Conservation (phyloP, 1,140 invertebrate genomes). For the Caenorhabditis inopinata region DNA sequence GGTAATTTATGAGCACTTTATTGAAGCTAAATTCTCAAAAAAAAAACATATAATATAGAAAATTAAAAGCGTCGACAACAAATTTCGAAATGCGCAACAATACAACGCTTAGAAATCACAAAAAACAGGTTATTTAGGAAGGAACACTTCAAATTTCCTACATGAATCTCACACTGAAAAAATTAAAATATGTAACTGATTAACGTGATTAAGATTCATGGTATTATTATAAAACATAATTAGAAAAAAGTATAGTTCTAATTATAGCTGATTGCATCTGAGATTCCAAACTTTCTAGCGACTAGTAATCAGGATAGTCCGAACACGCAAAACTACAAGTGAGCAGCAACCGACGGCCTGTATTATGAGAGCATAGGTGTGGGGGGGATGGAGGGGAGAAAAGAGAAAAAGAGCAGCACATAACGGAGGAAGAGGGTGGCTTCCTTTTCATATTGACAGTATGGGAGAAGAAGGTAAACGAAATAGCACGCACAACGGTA, state of each 20-base stretch:
- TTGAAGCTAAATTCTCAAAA: too few relatives aligned
- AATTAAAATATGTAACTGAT: too few relatives aligned
- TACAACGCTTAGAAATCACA: too few relatives aligned
- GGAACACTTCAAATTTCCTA: too few relatives aligned
- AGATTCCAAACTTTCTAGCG: not conserved
- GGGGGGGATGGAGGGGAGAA: not conserved
- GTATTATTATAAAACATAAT: not conserved
- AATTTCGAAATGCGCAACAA: too few relatives aligned
- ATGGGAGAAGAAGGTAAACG: slow-evolving; percentile 21
- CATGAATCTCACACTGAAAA: too few relatives aligned
- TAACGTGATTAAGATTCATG: too few relatives aligned
- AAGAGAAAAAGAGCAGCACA: slow-evolving; percentile 24
- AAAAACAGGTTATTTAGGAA: too few relatives aligned
- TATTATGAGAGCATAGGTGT: slow-evolving; percentile 9
- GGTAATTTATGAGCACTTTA: too few relatives aligned
- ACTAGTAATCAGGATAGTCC: not conserved
- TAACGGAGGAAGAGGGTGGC: not conserved
- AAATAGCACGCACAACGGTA: slow-evolving; percentile 32
- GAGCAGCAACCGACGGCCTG: not conserved
- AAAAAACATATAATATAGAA: too few relatives aligned
- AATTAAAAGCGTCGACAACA: too few relatives aligned
- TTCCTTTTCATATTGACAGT: slow-evolving; percentile 27
- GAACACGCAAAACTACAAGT: slow-evolving; percentile 18
- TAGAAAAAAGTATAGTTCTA: not conserved
- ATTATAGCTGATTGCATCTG: not conserved